Percentiles rank a stretch among this genome's conserved stretches.
These are phyloP conservation scores for Tokudaia muenninki DNA, from an alignment of 2,797 vertebrate genomes.

Conservation along the genomic window DNA sequence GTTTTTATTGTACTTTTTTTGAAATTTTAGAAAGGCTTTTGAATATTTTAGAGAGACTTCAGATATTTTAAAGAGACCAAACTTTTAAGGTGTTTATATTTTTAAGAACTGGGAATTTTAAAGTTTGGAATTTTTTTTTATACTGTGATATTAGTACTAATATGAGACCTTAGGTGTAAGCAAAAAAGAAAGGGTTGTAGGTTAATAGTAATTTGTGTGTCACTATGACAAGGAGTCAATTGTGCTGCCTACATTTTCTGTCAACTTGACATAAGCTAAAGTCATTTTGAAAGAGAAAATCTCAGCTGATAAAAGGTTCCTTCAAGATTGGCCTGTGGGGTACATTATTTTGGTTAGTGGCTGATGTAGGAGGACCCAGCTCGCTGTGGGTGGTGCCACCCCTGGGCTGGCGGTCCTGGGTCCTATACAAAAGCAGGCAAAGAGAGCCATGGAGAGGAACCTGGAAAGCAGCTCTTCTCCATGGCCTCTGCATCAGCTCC, in stretches of 20 bases:
- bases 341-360: no score
- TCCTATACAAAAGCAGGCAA: no score
- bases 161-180: no score
- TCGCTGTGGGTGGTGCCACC: no score
- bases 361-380: no score
- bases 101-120: neutral
- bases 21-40: neutral
- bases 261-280: neutral
- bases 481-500: no score
- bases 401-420: no score
- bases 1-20: neutral
- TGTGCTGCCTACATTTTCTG: neutral
- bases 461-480: no score
- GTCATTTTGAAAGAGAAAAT: neutral
- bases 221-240: neutral
- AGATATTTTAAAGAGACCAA: neutral
- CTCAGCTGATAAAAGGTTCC: neutral
- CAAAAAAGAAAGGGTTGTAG: no score
- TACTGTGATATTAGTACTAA: no score
- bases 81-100: neutral
- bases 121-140: neutral
- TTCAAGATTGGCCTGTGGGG: neutral
- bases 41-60: neutral
- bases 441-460: no score
- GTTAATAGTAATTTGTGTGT: no score